Conservation (phyloP, 2,888 invertebrate genomes). For the Rhaphigaster nebulosa region DNA sequence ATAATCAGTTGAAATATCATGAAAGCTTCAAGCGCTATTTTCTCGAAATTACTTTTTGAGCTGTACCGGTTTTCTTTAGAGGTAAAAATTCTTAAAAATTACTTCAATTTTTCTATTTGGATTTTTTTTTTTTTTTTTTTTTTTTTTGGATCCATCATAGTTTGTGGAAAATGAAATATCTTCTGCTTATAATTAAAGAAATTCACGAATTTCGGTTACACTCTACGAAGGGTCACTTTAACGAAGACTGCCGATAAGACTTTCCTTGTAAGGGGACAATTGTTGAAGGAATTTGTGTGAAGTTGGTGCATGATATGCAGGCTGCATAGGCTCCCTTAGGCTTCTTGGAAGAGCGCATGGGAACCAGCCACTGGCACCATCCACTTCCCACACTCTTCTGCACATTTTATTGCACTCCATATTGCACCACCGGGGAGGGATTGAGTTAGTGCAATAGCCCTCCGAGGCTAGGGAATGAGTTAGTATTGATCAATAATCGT, state of each 20-base stretch:
- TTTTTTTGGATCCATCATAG: no score
- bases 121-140: no score
- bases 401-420: constrained; percentile 50
- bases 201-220: no score
- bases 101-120: no score
- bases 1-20: no score
- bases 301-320: constrained; percentile 40
- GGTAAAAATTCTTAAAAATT: no score
- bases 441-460: background rate
- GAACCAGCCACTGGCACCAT: constrained; percentile 19
- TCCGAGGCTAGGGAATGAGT: background rate
- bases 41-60: no score
- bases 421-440: background rate
- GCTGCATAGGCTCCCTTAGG: constrained; percentile 29
- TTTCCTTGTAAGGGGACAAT: background rate
- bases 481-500: no score
- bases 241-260: background rate
- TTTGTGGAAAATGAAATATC: no score
- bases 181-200: no score
- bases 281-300: background rate
- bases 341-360: constrained; percentile 38
- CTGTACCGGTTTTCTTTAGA: no score
- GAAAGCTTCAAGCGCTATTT: no score
- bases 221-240: background rate
- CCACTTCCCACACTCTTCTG: constrained; percentile 50